A percentile compares a stretch with the other conserved stretches of the same genome.
Evolutionary conservation across 2,797 vertebrate species (phyloP).

Genomic region (Phyllotis vaccarum): DNA sequence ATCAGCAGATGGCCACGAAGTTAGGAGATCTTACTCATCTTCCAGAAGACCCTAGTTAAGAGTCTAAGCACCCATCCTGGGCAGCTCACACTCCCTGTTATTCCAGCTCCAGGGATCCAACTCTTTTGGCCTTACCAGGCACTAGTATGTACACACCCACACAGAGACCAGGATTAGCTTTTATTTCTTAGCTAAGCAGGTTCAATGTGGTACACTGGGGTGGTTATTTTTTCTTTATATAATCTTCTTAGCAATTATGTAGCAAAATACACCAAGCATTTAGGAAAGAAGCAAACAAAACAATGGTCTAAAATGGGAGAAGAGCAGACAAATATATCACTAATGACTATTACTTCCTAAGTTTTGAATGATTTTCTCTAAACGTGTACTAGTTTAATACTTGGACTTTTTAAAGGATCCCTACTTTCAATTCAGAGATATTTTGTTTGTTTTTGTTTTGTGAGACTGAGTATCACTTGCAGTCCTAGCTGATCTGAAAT

Average conservation of each 20-base stretch:
- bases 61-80: not conserved
- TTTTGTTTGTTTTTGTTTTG: not conserved
- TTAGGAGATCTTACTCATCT: not conserved
- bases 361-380: slow-evolving; percentile 24
- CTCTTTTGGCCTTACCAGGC: not conserved
- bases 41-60: not conserved
- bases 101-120: not conserved
- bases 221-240: slow-evolving; percentile 26
- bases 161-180: not conserved
- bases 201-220: not conserved
- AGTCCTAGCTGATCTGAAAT: not conserved
- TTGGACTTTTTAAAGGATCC: slow-evolving; percentile 19
- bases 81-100: not conserved
- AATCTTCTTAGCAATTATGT: slow-evolving; percentile 16
- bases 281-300: slow-evolving; percentile 48
- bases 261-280: slow-evolving; percentile 42
- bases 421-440: slow-evolving; percentile 36
- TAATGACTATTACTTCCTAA: not conserved
- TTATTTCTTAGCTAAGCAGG: not conserved
- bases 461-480: not conserved
- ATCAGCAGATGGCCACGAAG: not conserved
- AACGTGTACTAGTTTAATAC: not conserved
- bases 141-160: too few species aligned
- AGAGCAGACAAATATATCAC: slow-evolving; percentile 21
- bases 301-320: not conserved